phyloP scores from a whole-genome alignment of 1,140 invertebrate species.

The Riptortus pedestris region DNA sequence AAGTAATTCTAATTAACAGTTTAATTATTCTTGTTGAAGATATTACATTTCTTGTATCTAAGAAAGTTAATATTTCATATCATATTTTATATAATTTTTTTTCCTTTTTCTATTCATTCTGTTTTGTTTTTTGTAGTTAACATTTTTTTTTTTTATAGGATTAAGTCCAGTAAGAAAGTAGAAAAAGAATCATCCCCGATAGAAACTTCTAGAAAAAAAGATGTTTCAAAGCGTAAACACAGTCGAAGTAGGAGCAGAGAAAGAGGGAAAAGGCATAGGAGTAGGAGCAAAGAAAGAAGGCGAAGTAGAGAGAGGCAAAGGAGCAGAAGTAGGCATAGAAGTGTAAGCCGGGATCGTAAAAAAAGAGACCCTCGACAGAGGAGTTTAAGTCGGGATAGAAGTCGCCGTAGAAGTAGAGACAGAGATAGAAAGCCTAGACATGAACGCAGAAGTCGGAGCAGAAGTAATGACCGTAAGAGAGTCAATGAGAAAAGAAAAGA shows the following conservation, averaged over 20 bases:
- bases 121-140: too few relatives aligned
- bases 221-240: conserved; percentile 31
- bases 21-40: too few relatives aligned
- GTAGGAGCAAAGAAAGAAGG: conserved; percentile 35
- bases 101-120: too few relatives aligned
- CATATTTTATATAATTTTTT: too few relatives aligned
- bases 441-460: conserved; percentile 34
- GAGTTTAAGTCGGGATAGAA: conserved; percentile 34
- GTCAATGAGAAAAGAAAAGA: conserved; percentile 35
- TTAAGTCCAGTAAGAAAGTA: background rate
- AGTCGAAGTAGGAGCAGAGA: conserved; percentile 36
- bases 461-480: conserved; percentile 35
- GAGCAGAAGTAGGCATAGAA: conserved; percentile 32
- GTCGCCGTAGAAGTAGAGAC: conserved; percentile 33
- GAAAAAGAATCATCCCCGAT: background rate
- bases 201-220: background rate
- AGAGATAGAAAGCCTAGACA: conserved; percentile 33
- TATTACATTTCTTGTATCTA: too few relatives aligned
- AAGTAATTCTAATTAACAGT: too few relatives aligned
- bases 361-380: conserved; percentile 34
- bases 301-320: conserved; percentile 35
- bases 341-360: conserved; percentile 31
- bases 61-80: too few relatives aligned
- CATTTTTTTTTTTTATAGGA: background rate
- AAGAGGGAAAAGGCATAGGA: conserved; percentile 33